Conservation (phyloP, 37 sponge, comb jelly and placozoan genomes). For the Bolinopsis microptera region DNA sequence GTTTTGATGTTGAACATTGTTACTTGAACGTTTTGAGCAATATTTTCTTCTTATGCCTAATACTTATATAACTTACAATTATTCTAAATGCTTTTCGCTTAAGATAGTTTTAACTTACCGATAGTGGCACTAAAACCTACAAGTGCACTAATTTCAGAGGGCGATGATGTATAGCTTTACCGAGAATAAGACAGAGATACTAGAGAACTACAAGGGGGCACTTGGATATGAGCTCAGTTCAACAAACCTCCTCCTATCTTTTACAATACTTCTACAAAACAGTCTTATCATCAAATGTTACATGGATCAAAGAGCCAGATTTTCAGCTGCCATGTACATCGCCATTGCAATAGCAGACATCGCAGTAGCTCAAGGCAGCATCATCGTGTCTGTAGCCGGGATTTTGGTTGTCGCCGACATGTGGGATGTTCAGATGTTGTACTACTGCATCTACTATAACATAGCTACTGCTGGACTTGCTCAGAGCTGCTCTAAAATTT, state of each 20-base stretch:
- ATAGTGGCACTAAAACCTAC: too few species aligned
- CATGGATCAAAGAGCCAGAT: background rate
- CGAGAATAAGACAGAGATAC: background rate
- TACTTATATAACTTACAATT: too few species aligned
- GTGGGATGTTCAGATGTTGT: background rate
- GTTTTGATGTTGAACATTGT: too few species aligned
- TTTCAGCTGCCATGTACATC: background rate
- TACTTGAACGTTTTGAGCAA: too few species aligned
- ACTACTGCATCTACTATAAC: background rate
- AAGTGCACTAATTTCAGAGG: too few species aligned
- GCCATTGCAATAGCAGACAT: background rate
- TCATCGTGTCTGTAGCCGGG: background rate
- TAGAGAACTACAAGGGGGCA: background rate
- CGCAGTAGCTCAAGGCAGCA: background rate
- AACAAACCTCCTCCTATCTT: background rate
- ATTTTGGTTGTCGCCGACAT: background rate
- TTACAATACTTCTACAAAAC: background rate
- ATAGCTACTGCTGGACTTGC: background rate
- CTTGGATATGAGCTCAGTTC: background rate
- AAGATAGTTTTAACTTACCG: too few species aligned
- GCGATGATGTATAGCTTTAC: too few species aligned
- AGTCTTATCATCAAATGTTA: background rate
- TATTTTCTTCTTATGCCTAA: too few species aligned
- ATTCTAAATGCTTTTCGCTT: too few species aligned
- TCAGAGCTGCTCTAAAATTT: background rate